Conservation (phyloP, 2,113 vertebrate genomes). For the Orientallactaga bullata region DNA sequence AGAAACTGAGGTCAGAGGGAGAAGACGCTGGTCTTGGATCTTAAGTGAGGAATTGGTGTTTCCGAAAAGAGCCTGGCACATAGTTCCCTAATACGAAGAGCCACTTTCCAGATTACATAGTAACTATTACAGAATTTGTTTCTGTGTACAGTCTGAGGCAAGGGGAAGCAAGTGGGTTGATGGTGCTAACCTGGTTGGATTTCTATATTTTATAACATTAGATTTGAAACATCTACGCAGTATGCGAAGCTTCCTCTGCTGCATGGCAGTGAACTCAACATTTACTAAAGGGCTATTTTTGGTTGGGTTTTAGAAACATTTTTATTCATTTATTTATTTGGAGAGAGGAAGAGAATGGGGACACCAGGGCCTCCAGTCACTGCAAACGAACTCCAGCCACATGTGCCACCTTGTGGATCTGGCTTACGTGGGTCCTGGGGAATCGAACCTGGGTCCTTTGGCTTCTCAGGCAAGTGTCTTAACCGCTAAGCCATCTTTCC, state of each 20-base stretch:
- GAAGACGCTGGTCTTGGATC: conserved; percentile 17
- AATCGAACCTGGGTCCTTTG: too few species aligned
- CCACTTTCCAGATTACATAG: not conserved
- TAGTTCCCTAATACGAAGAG: conserved; percentile 27
- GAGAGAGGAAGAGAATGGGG: too few species aligned
- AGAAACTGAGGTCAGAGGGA: conserved; percentile 29
- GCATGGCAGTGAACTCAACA: not conserved
- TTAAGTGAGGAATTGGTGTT: not conserved
- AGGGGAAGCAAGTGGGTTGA: not conserved
- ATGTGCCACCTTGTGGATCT: too few species aligned
- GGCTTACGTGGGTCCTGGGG: too few species aligned
- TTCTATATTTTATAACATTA: not conserved
- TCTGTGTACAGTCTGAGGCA: not conserved
- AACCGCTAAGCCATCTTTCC: too few species aligned
- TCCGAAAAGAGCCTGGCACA: conserved; percentile 5
- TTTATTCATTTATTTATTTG: not conserved
- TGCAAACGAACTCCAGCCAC: too few species aligned
- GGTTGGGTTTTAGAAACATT: not conserved
- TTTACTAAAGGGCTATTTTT: not conserved
- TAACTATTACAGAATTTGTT: not conserved
- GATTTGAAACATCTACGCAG: conserved; percentile 34
- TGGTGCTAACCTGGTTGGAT: not conserved
- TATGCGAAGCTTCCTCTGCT: not conserved
- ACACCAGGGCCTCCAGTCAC: too few species aligned
- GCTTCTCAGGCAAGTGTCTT: too few species aligned